Base-by-base conservation (phyloP, 1,140 invertebrate genomes). In the Drosophila repleta region DNA sequence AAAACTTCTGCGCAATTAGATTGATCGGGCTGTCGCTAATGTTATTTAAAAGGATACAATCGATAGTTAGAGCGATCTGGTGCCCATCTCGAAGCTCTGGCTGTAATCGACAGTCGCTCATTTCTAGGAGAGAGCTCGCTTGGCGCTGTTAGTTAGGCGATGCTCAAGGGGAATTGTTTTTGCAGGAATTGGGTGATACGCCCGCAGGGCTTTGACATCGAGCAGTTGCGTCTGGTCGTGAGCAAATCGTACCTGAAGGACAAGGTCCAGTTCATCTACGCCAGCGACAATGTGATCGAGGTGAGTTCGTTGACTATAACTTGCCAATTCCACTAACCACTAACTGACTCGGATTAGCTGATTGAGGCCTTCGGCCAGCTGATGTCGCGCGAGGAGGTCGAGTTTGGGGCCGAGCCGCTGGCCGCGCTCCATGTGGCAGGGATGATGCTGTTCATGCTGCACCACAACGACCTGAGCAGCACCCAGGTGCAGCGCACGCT, bases 391-490 rank as follows among this genome's bases (percentile, higher is more conserved):
- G 79, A 83, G 29, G 55, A 58, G 8, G 58, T 83, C 13, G 74
- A 75, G 5, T 83, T 83, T 41, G 80, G 79, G 0, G 71, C 79
- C 0, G 53, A 72, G n/a, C 17, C 60, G 6, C 43, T 83, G 62
- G 80, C 80, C 7, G 29, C 66, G 0, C 49, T 83, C 1, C 72
- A 79, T 5, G 80, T 83, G 18, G 51, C 70, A 4, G 80, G 79
- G 0, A 83, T 83, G 48, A 76, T 83, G 80, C 41, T 83, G 0
- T 83, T 61, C 17, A 46, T 84, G 45, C 45, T 84, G 37, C 62
- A 72, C 29, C 79, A 83, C 32, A 60, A 67, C 7, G 60, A 83
- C 8, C 8, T 72, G 45, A 17, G 21, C 3, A 41, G 45, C 1
- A 83, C 75, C 5, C 75, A 62, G 29, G 45, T 64, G 20, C 73